These are phyloP conservation scores for Pungitius pungitius DNA, from an alignment of 2,113 vertebrate species.

Conservation along the genomic window DNA sequence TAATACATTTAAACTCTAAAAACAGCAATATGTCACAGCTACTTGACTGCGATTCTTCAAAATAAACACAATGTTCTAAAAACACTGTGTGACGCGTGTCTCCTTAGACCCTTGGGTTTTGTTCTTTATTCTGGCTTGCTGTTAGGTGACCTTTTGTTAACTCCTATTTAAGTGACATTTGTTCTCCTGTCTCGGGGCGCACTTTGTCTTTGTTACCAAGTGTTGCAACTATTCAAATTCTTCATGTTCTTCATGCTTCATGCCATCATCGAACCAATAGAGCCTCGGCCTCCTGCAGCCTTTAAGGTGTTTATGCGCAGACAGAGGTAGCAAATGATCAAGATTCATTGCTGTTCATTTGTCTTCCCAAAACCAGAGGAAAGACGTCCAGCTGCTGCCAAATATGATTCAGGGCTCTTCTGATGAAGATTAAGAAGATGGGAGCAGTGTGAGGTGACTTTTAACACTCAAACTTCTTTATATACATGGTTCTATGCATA, in stretches of 20 bases:
- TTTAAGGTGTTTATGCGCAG: constrained; percentile 61
- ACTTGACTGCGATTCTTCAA: constrained; percentile 62
- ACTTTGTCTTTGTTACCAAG: constrained; percentile 72
- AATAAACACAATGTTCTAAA: constrained; percentile 55
- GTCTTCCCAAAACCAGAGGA: constrained; percentile 52
- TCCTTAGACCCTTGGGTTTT: constrained; percentile 43
- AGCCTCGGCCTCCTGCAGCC: constrained; percentile 33
- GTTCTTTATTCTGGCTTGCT: constrained; percentile 50
- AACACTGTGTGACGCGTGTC: constrained; percentile 26
- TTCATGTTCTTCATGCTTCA: constrained; percentile 62
- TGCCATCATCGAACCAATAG: constrained; percentile 51
- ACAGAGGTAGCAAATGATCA: constrained; percentile 63
- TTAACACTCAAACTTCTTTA: constrained; percentile 20
- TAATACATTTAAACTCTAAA: constrained; percentile 72
- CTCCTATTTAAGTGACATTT: constrained; percentile 70
- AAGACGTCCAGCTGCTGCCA: constrained; percentile 52
- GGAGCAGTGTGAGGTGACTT: constrained; percentile 24
- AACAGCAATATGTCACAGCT: constrained; percentile 74
- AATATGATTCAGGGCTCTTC: constrained; percentile 46
- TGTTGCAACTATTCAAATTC: constrained; percentile 59
- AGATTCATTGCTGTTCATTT: constrained; percentile 71
- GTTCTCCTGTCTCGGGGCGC: constrained; percentile 43
- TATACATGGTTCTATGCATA: constrained; percentile 6
- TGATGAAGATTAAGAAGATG: constrained; percentile 66
- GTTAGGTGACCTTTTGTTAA: constrained; percentile 76